Base-by-base conservation (phyloP, 2,888 invertebrate genomes). In the Eumacrocentrus americanus region DNA sequence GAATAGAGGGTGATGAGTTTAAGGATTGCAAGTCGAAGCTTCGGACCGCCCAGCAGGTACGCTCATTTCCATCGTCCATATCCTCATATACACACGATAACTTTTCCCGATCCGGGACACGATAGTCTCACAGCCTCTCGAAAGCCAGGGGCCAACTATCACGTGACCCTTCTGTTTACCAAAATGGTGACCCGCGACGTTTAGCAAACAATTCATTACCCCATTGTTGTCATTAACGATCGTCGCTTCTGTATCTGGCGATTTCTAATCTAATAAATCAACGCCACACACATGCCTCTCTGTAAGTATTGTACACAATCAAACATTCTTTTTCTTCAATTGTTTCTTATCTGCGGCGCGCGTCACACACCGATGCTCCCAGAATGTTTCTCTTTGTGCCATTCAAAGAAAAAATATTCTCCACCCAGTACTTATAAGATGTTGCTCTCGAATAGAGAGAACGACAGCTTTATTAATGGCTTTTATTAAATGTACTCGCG, bases 121-220 rank as follows among this genome's bases (percentile, higher is more conserved):
- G 67, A 70, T 70, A 76, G 71, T 67, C 68, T 51, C 42, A 65
- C 72, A 72, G 73, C 69, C 71, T 74, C 71, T 74, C 70, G 11
- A 20, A 12, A 35, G 22, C 53, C 53, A 57, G 56, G 52, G 56
- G 60, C 40, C 51, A 48, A 22, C 40, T 52, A 72, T 80, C 80
- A 80, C 79, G 80, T 80, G 80, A 80, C 72, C 74, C 63, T 63
- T 74, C 63, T 80, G 80, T 80, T 80, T 80, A 80, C 80, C 73
- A 78, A 80, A 79, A 80, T 80, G 80, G 80, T 78, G 79, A 73
- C 70, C 64, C 63, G 67, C 58, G 62, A 61, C 54, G 61, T 68
- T 69, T 70, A 67, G 60, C 66, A 64, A 70, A 67, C 63, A 62
- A 55, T 62, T 58, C 23, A 58, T 51, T 38, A 62, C 46, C 40